Percentiles rank a stretch among this genome's conserved stretches.
These are phyloP conservation scores for Drosophila merina DNA, from an alignment of 2,888 invertebrate genomes.

Conservation along the genomic window DNA sequence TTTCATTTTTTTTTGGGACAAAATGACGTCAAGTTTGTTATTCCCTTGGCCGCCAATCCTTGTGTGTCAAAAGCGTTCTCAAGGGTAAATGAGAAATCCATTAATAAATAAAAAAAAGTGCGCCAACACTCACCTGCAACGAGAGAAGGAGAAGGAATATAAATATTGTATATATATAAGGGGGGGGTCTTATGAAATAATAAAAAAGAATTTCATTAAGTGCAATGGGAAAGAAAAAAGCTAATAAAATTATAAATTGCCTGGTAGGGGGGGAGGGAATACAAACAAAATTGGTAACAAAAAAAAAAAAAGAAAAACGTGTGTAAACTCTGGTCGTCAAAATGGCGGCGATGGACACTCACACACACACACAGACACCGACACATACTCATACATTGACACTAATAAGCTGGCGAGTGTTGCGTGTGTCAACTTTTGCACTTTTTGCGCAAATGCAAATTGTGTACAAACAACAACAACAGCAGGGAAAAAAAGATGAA, in stretches of 20 bases:
- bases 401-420: slow-evolving; percentile 50
- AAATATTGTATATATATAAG: background rate
- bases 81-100: slow-evolving; percentile 64
- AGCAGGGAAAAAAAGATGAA: slow-evolving; percentile 52
- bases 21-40: slow-evolving; percentile 50
- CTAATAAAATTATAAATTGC: slow-evolving; percentile 38
- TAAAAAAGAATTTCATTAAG: slow-evolving; percentile 73
- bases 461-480: slow-evolving; percentile 55
- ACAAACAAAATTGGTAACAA: background rate
- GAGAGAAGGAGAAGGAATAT: slow-evolving; percentile 20
- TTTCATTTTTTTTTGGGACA: slow-evolving; percentile 32
- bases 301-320: background rate
- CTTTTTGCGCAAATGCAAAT: slow-evolving; percentile 74
- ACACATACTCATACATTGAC: slow-evolving; percentile 24
- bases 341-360: slow-evolving; percentile 62
- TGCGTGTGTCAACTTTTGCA: slow-evolving; percentile 77
- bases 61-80: slow-evolving; percentile 36
- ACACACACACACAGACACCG: slow-evolving; percentile 3
- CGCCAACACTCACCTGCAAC: slow-evolving; percentile 66
- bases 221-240: slow-evolving; percentile 51
- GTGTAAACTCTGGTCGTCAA: slow-evolving; percentile 50
- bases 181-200: slow-evolving; percentile 34
- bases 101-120: slow-evolving; percentile 69
- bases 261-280: background rate
- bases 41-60: slow-evolving; percentile 34